Evolutionary conservation across 2,888 invertebrate species (phyloP).

Genomic region (Stramonita haemastoma): DNA sequence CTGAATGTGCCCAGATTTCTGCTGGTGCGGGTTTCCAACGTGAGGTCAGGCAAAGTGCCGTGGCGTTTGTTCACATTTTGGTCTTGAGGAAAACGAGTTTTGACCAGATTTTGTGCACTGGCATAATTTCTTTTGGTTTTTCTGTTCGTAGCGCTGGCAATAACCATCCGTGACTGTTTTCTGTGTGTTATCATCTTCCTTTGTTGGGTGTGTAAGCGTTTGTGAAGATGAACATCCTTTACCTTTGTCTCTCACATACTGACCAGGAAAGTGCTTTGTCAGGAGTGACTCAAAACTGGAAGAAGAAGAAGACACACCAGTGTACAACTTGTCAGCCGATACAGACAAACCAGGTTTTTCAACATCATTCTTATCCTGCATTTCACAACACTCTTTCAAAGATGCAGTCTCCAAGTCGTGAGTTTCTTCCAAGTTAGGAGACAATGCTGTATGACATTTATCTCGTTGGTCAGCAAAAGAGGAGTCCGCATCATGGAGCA

Average conservation of each 20-base stretch:
- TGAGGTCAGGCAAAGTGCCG: not conserved
- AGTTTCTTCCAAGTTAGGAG: too few species aligned
- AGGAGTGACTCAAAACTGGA: not conserved
- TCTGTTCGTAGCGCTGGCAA: not conserved
- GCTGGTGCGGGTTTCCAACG: not conserved
- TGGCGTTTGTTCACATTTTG: not conserved
- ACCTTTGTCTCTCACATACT: not conserved
- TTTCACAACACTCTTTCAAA: not conserved
- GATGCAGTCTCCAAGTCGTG: not conserved
- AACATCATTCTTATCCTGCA: not conserved
- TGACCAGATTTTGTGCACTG: not conserved
- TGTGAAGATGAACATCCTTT: not conserved
- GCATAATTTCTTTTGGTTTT: not conserved
- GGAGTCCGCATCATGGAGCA: not conserved
- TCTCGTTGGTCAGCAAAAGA: too few species aligned
- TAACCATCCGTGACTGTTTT: not conserved
- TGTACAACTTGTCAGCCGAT: not conserved
- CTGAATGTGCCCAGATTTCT: not conserved
- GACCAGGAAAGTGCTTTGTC: not conserved
- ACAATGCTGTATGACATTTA: too few species aligned
- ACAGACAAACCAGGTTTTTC: not conserved
- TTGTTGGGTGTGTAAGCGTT: not conserved
- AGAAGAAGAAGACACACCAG: not conserved
- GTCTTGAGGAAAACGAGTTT: not conserved
- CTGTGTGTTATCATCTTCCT: not conserved